These are phyloP conservation scores for Malthinus flaveolus DNA, from an alignment of 2,888 invertebrate genomes.

Conservation along the genomic window DNA sequence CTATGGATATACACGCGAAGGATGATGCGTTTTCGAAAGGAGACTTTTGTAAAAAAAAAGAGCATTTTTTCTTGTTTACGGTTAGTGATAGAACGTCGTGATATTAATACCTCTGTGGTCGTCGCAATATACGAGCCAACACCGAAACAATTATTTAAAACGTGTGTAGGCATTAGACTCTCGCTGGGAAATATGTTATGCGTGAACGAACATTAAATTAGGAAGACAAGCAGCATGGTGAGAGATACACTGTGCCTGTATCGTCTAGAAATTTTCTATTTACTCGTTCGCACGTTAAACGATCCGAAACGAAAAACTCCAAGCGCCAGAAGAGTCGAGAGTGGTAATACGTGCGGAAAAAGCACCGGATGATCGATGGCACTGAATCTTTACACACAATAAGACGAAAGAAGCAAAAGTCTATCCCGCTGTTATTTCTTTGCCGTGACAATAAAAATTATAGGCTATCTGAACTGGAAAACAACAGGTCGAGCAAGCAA, in stretches of 20 bases:
- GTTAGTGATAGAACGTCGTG: conserved; percentile 7
- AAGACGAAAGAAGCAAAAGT: conserved; percentile 48
- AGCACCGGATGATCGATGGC: conserved; percentile 49
- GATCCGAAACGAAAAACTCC: background rate
- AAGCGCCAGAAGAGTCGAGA: conserved; percentile 23
- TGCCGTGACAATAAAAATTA: conserved; percentile 65
- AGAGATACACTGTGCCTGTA: conserved; percentile 42
- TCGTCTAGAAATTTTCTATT: conserved; percentile 37
- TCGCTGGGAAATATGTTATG: conserved; percentile 50
- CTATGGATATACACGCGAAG: conserved; percentile 14
- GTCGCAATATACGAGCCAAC: conserved; percentile 38
- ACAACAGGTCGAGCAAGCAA: conserved; percentile 59
- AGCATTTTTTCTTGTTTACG: background rate
- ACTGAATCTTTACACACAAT: conserved; percentile 49
- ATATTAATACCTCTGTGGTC: conserved; percentile 33
- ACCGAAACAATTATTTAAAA: conserved; percentile 50
- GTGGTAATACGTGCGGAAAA: conserved; percentile 35
- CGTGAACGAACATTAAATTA: conserved; percentile 52
- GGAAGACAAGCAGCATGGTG: conserved; percentile 50
- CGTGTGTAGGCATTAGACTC: conserved; percentile 50
- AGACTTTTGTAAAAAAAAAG: background rate
- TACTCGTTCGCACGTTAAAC: conserved; percentile 29
- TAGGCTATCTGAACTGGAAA: conserved; percentile 64
- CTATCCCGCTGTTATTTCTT: conserved; percentile 61
- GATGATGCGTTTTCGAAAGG: conserved; percentile 14